Conservation (phyloP, 2,113 vertebrate species). For the Isurus oxyrinchus region DNA sequence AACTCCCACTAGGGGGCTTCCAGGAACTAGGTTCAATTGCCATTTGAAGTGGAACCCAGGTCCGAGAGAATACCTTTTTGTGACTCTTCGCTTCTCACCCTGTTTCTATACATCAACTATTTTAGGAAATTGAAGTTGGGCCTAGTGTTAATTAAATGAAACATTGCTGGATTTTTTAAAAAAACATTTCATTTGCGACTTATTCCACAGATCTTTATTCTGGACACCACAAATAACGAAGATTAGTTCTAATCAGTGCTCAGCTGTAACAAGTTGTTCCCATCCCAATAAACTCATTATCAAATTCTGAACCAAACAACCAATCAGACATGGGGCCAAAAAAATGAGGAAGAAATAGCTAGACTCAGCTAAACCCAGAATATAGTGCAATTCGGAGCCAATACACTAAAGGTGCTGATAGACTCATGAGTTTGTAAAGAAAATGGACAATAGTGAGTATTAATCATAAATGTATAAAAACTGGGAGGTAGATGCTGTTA, state of each 20-base stretch:
- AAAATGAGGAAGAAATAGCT: background rate
- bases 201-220: too few species aligned
- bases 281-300: background rate
- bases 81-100: background rate
- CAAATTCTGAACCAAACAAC: background rate
- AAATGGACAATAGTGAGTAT: background rate
- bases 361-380: background rate
- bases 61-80: background rate
- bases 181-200: background rate
- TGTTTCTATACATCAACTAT: background rate
- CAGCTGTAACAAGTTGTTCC: background rate
- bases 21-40: background rate
- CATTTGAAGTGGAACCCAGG: background rate
- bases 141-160: background rate
- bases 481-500: background rate
- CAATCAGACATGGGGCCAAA: background rate
- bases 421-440: background rate
- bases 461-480: too few species aligned
- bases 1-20: slow-evolving; percentile 23
- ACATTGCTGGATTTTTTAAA: background rate
- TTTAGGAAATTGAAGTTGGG: background rate
- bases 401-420: background rate
- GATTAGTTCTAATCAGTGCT: background rate
- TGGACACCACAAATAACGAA: background rate
- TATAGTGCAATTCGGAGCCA: background rate